Evolutionary conservation across 2,113 vertebrate species (phyloP).

Genomic region (Paralichthys olivaceus): DNA sequence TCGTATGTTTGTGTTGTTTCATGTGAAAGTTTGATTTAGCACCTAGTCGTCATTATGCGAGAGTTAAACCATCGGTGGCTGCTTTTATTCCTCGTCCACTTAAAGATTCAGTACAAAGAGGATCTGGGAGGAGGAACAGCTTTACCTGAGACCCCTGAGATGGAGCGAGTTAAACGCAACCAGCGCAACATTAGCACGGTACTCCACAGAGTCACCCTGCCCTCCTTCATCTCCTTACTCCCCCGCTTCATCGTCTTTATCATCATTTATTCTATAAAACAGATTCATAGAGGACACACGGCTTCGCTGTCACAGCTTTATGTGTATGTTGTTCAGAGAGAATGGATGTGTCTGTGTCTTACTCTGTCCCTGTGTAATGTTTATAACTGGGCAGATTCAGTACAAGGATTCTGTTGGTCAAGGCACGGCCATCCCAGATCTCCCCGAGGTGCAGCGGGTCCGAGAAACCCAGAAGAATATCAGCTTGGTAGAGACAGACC

Average conservation of each 20-base stretch:
- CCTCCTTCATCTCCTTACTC: slow-evolving; percentile 20
- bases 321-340: slow-evolving; percentile 12
- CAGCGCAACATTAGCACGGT: slow-evolving; percentile 96
- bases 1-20: neutral
- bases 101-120: slow-evolving; percentile 97
- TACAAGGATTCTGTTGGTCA: slow-evolving; percentile 94
- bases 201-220: slow-evolving; percentile 78
- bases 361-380: slow-evolving; percentile 40
- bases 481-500: slow-evolving; percentile 89
- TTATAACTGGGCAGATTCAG: slow-evolving; percentile 86
- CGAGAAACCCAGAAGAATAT: slow-evolving; percentile 98
- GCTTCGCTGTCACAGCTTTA: neutral
- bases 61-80: slow-evolving; percentile 4
- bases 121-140: slow-evolving; percentile 92
- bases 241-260: slow-evolving; percentile 7
- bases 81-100: slow-evolving; percentile 34
- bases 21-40: neutral
- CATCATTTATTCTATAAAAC: neutral
- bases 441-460: slow-evolving; percentile 95
- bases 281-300: neutral
- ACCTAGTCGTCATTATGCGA: neutral
- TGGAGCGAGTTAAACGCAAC: slow-evolving; percentile 94
- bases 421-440: slow-evolving; percentile 93
- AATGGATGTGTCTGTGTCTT: slow-evolving; percentile 41
- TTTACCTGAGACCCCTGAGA: slow-evolving; percentile 95